Conservation (phyloP, 2,888 invertebrate genomes). For the Dastarcus helophoroides region DNA sequence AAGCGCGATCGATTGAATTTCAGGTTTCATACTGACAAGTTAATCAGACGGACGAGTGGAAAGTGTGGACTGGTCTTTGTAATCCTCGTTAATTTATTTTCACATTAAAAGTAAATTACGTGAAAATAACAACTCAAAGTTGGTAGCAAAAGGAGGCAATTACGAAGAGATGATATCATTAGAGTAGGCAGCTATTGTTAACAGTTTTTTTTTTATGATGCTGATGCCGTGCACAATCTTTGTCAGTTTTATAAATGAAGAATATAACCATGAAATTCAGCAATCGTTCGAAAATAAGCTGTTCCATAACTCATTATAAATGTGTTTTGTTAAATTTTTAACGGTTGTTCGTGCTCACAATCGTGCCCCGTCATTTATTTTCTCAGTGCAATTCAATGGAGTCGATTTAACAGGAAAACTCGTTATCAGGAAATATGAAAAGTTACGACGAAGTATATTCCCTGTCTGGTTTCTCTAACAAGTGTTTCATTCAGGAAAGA, state of each 20-base stretch:
- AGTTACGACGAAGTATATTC: no score
- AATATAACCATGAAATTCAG: slow-evolving; percentile 30
- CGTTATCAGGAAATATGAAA: no score
- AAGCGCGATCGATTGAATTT: no score
- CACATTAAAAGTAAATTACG: slow-evolving; percentile 19
- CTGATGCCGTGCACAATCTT: slow-evolving; percentile 26
- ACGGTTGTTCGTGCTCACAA: no score
- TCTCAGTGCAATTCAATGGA: no score
- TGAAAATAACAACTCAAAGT: slow-evolving; percentile 15
- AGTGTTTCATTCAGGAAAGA: no score
- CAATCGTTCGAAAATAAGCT: slow-evolving; percentile 30
- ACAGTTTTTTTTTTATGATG: slow-evolving; percentile 27
- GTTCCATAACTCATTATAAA: slow-evolving; percentile 27
- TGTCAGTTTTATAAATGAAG: slow-evolving; percentile 31
- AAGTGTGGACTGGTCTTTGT: no score
- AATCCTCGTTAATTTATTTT: slow-evolving; percentile 13
- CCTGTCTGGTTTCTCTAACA: no score
- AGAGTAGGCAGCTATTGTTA: slow-evolving; percentile 24
- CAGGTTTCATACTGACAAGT: no score
- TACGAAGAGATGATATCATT: slow-evolving; percentile 27
- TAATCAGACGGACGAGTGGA: no score
- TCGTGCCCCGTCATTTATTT: no score
- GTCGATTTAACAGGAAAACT: no score
- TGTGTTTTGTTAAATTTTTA: slow-evolving; percentile 26
- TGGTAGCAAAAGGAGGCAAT: slow-evolving; percentile 20